These are phyloP conservation scores for Chionis minor DNA, from an alignment of 2,113 vertebrate genomes.

Conservation along the genomic window DNA sequence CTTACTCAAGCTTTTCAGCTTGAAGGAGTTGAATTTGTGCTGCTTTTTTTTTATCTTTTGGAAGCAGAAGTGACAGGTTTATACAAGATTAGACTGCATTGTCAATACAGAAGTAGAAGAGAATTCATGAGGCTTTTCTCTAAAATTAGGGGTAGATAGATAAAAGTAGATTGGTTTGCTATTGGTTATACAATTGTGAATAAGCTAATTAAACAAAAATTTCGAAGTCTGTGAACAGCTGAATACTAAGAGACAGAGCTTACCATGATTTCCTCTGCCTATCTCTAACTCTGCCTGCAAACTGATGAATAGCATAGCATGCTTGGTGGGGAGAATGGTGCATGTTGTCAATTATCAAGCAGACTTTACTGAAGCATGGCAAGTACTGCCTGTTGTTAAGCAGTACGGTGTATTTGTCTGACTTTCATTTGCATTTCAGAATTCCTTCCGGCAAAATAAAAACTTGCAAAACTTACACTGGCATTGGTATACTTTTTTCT, in stretches of 20 bases:
- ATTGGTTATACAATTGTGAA: not conserved
- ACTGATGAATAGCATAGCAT: not conserved
- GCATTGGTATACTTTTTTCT: not conserved
- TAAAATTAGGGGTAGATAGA: not conserved
- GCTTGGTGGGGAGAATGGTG: not conserved
- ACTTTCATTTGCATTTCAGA: not conserved
- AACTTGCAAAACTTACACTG: accelerated
- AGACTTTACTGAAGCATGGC: not conserved
- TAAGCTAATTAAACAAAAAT: not conserved
- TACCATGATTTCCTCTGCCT: not conserved
- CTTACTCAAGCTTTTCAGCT: not conserved
- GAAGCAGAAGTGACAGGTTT: constrained; percentile 35
- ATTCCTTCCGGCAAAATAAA: not conserved
- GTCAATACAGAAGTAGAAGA: not conserved
- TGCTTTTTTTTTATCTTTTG: not conserved
- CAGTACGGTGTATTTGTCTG: not conserved
- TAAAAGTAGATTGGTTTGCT: not conserved
- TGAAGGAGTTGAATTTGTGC: not conserved
- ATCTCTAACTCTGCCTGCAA: not conserved
- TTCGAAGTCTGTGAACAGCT: not conserved
- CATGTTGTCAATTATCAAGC: not conserved
- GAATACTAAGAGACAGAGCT: not conserved
- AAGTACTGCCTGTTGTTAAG: not conserved
- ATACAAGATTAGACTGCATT: not conserved
- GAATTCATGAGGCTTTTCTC: not conserved